Evolutionary conservation across 2,797 vertebrate species (phyloP), one percentile per base, ranked within the genome.

Genomic region (Saxicola maurus): DNA sequence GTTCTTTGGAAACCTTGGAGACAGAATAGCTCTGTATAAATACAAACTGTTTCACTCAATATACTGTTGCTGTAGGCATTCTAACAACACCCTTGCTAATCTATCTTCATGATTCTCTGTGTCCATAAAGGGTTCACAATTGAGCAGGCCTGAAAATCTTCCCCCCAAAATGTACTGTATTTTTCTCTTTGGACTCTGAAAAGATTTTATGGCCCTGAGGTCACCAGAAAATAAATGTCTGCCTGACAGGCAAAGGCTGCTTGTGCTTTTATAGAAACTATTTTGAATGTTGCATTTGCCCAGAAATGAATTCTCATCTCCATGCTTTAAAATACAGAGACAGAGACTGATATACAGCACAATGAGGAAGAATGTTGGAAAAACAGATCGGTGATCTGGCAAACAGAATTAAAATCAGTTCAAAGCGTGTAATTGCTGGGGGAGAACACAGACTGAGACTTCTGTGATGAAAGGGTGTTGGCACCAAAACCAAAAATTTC

Each of bases 381-480:
- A 92, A 84, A 30, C 9, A 76, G 67, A 79, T 76, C 57, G 62
- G 30, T 87, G 56, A 83, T 75, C 69, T 95, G 87, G 74, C 74
- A 84, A 86, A 75, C 1, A 0, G 74, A 89, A 73, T 86, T 89
- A 66, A 81, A 89, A 91, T 89, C 8, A 25, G 43, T 78, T 89
- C 60, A 76, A 73, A 87, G 79, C 0, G 0, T 83, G 56, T 66
- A 87, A 46, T 38, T 84, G 24, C 83, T 56, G 31, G 27, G 52
- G 69, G 60, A 90, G 84, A 92, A 60, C 25, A 52, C 10, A 60
- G 56, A 30, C 80, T 86, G 85, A 88, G 67, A 76, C 48, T 76
- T 67, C 38, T 60, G 56, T 4, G 56, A 73, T 94, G 83, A 90
- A 94, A 93, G 83, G 76, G 45, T 90, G 46, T 84, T 95, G 94